Evolutionary conservation across 2,888 invertebrate species (phyloP).

Genomic region (Drosophila hawaiiensis): DNA sequence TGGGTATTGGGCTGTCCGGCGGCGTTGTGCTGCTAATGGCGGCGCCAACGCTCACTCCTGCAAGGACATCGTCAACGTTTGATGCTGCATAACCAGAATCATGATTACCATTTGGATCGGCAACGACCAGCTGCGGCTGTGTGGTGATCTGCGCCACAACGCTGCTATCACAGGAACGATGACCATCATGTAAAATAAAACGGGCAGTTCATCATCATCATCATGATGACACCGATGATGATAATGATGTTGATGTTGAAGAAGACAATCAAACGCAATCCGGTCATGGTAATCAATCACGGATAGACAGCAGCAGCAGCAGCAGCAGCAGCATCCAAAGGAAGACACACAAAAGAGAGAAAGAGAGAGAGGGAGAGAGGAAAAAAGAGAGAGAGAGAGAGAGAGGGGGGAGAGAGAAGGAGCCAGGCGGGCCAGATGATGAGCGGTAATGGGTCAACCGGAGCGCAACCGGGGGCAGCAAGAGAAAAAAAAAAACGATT

Average conservation of each 20-base stretch:
- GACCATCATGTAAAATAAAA: background rate
- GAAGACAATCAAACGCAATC: constrained; percentile 39
- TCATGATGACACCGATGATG: constrained; percentile 1
- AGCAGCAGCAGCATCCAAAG: constrained; percentile 7
- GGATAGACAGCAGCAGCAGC: constrained; percentile 9
- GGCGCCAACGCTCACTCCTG: constrained; percentile 85
- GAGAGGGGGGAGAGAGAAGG: constrained; percentile 3
- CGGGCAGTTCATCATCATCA: constrained; percentile 1
- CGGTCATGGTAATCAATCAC: constrained; percentile 55
- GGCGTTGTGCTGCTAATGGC: constrained; percentile 86
- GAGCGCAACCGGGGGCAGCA: background rate
- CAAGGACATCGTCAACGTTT: constrained; percentile 86
- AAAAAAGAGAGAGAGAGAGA: constrained; percentile 1
- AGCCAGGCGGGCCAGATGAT: constrained; percentile 5
- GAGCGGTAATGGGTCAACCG: constrained; percentile 4
- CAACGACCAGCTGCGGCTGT: constrained; percentile 87
- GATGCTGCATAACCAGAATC: constrained; percentile 93
- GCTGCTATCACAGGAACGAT: constrained; percentile 79
- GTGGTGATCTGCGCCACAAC: constrained; percentile 87
- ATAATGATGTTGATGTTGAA: constrained; percentile 5
- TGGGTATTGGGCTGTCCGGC: constrained; percentile 86
- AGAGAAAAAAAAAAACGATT: constrained; percentile 32
- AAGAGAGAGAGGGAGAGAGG: background rate
- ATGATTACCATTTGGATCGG: constrained; percentile 93
- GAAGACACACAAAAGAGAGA: background rate